Conservation (phyloP, 2,888 invertebrate species). For the Eupithecia centaureata region DNA sequence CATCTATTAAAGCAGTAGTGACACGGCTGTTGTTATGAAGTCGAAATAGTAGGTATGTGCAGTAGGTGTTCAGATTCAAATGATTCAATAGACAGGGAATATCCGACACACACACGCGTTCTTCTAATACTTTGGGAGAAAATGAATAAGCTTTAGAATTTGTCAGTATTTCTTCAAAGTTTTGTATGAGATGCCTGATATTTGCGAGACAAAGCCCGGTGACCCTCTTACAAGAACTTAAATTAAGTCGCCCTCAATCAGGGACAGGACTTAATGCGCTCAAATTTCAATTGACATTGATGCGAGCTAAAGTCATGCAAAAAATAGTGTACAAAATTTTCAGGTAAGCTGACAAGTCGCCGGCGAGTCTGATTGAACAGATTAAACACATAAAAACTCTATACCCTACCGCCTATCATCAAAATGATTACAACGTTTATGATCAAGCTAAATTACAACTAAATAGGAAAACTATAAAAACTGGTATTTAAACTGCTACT, state of each 20-base stretch:
- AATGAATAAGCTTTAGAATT: not conserved
- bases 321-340: constrained; percentile 41
- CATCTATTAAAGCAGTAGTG: constrained; percentile 8
- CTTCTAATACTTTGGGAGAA: not conserved
- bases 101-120: not conserved
- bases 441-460: constrained; percentile 46
- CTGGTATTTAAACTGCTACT: constrained; percentile 23
- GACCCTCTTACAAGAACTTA: constrained; percentile 9
- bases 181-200: not conserved
- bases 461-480: constrained; percentile 33
- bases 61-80: not conserved
- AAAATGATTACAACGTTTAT: constrained; percentile 55
- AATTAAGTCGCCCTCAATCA: constrained; percentile 30
- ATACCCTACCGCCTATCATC: constrained; percentile 52
- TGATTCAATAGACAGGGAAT: too few species aligned
- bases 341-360: constrained; percentile 52
- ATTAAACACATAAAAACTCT: constrained; percentile 51
- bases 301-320: constrained; percentile 34
- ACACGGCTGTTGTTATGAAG: constrained; percentile 7
- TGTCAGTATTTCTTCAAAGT: not conserved
- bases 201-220: not conserved
- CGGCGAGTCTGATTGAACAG: constrained; percentile 50
- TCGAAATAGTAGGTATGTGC: not conserved
- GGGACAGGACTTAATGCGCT: constrained; percentile 32
- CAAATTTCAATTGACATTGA: constrained; percentile 36